Conservation (phyloP, 2,888 invertebrate species). For the Ectemnius cavifrons region DNA sequence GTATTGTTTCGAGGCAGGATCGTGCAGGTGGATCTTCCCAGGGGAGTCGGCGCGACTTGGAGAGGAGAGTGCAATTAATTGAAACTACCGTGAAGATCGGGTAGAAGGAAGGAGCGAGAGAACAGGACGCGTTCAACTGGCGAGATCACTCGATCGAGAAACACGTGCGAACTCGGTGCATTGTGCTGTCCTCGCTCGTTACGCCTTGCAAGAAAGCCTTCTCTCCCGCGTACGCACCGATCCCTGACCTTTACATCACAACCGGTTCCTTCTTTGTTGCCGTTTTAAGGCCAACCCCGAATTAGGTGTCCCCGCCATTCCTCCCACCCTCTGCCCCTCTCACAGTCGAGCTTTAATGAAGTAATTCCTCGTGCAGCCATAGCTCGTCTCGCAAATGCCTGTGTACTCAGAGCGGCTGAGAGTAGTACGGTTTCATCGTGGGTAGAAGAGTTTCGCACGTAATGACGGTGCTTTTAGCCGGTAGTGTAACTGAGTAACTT, state of each 20-base stretch:
- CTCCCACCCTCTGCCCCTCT: no score
- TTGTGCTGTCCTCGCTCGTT: constrained; percentile 27
- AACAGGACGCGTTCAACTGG: background rate
- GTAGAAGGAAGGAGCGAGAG: no score
- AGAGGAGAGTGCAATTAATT: background rate
- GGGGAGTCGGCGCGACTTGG: background rate
- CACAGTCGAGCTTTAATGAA: no score
- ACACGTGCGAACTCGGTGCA: constrained; percentile 28
- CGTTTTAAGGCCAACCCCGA: no score
- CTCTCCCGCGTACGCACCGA: constrained; percentile 28
- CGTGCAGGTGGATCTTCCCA: background rate
- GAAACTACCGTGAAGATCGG: background rate
- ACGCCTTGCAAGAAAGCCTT: constrained; percentile 45
- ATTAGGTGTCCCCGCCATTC: background rate
- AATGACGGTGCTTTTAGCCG: background rate
- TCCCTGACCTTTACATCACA: constrained; percentile 66
- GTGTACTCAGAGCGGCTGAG: no score
- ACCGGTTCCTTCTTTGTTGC: constrained; percentile 48
- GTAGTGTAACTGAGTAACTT: constrained; percentile 45
- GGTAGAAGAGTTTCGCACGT: no score
- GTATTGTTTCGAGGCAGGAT: no score
- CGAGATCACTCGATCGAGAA: constrained; percentile 1
- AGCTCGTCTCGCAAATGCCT: no score
- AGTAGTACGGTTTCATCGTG: no score
- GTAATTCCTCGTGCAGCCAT: no score